phyloP scores from a whole-genome alignment of 2,797 vertebrate species.

The Lacerta viridis region DNA sequence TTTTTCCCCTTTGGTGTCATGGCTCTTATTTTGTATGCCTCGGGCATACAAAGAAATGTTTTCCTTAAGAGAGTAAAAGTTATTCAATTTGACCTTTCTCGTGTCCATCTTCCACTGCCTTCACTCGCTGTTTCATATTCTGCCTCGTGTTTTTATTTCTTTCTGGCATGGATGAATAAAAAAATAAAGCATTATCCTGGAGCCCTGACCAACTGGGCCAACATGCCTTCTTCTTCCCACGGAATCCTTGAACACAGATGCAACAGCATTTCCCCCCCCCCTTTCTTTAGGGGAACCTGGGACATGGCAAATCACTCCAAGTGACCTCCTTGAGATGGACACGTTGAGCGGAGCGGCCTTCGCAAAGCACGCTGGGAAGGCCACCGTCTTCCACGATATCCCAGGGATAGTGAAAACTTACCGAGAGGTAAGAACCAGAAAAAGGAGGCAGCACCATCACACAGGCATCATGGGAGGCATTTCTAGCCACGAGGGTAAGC shows the following conservation, averaged over 20 bases:
- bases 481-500: not conserved
- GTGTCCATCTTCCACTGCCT: too few relatives aligned
- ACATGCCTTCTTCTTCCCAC: not conserved
- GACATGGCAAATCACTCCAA: conserved; percentile 69
- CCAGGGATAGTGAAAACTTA: conserved; percentile 77
- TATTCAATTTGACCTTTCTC: too few relatives aligned
- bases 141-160: too few relatives aligned
- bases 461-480: not conserved
- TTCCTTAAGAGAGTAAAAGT: too few relatives aligned
- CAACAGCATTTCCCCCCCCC: too few relatives aligned
- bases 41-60: too few relatives aligned
- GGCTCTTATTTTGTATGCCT: too few relatives aligned
- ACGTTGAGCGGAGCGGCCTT: conserved; percentile 71
- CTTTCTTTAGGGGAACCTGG: conserved; percentile 71
- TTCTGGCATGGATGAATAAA: not conserved
- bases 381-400: conserved; percentile 75
- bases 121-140: too few relatives aligned
- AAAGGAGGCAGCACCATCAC: not conserved
- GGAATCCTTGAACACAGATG: not conserved
- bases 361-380: conserved; percentile 68
- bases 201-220: not conserved
- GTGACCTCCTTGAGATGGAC: conserved; percentile 67
- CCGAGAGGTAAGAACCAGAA: conserved; percentile 70
- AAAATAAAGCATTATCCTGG: too few relatives aligned
- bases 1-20: too few relatives aligned